Percentiles rank a stretch among this genome's conserved stretches.
Conservation (phyloP, 2,113 vertebrate genomes). For the Malurus elegans region DNA sequence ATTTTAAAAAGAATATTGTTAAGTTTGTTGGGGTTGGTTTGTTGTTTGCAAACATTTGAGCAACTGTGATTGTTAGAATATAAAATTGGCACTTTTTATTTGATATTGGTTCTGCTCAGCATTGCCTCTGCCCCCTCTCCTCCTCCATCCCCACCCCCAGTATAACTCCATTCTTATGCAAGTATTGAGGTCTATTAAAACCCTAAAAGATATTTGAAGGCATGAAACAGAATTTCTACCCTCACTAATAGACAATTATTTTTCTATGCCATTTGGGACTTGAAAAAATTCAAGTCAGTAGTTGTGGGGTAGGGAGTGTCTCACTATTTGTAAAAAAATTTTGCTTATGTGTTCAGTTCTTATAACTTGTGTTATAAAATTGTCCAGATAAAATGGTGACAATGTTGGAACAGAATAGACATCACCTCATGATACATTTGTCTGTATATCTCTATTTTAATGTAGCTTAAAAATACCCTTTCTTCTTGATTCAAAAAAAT, state of each 20-base stretch:
- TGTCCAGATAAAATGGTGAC: neutral
- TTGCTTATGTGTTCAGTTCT: neutral
- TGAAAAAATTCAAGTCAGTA: neutral
- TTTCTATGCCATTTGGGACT: neutral
- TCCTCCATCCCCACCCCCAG: slow-evolving; percentile 8
- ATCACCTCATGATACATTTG: neutral
- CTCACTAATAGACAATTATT: neutral
- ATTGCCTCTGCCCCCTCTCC: slow-evolving; percentile 34
- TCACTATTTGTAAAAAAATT: neutral
- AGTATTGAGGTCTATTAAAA: slow-evolving; percentile 4
- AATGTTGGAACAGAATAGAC: neutral
- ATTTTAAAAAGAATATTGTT: slow-evolving; percentile 1
- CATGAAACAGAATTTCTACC: neutral
- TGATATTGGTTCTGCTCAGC: slow-evolving; percentile 39
- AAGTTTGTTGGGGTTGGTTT: neutral
- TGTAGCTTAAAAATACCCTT: neutral
- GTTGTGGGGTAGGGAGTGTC: neutral
- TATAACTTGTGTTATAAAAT: neutral
- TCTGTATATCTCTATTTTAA: neutral
- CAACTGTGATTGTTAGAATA: slow-evolving; percentile 42
- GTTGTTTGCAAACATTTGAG: slow-evolving; percentile 42
- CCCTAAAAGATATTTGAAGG: neutral
- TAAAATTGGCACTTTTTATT: slow-evolving; percentile 64
- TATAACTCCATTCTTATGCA: slow-evolving; percentile 31
- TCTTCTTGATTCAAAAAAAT: neutral